Conservation (phyloP, 2,113 vertebrate species). For the Cacatua alba region DNA sequence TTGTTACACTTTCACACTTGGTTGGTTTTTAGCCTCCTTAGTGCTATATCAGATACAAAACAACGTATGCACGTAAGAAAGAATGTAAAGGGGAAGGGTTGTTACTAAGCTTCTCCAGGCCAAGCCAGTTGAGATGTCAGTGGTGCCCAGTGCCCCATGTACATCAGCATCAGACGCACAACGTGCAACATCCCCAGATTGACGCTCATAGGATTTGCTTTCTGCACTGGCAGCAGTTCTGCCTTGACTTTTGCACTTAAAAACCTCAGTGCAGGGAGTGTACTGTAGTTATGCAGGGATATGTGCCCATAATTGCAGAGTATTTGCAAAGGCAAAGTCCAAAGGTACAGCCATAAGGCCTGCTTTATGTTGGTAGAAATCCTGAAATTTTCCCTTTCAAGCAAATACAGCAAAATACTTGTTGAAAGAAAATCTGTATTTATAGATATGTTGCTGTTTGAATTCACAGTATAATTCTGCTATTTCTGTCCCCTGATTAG, state of each 20-base stretch:
- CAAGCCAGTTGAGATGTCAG: not conserved
- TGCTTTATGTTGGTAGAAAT: not conserved
- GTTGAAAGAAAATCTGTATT: not conserved
- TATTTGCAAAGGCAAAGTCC: not conserved
- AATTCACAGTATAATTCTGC: not conserved
- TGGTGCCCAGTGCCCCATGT: not conserved
- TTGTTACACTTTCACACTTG: not conserved
- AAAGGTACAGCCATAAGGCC: not conserved
- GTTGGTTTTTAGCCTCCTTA: not conserved
- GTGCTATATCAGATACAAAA: not conserved
- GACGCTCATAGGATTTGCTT: not conserved
- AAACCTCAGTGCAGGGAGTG: not conserved
- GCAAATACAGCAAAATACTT: not conserved
- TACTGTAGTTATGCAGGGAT: not conserved
- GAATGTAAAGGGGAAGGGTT: not conserved
- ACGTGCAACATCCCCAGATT: accelerated
- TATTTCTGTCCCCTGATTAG: not conserved
- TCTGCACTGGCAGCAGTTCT: not conserved
- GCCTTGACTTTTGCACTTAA: not conserved
- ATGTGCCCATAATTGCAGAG: accelerated
- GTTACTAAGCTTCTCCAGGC: not conserved
- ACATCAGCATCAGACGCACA: accelerated
- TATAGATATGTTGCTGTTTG: not conserved
- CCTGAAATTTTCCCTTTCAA: not conserved
- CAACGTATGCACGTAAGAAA: not conserved